Conservation (phyloP, 2,113 vertebrate species). For the Balaenoptera acutorostrata region DNA sequence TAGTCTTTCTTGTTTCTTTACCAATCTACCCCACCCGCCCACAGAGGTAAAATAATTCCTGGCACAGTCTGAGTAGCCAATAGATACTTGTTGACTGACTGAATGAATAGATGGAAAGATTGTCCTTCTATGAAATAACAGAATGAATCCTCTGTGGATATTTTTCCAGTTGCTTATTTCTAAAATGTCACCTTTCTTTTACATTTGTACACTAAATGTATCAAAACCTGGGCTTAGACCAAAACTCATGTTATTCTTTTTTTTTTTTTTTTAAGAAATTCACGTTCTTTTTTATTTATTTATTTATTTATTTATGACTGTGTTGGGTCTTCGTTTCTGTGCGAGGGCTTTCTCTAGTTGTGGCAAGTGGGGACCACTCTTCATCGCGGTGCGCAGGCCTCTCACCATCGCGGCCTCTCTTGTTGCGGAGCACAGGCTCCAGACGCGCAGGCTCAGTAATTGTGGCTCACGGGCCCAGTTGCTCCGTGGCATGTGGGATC, state of each 20-base stretch:
- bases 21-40: neutral
- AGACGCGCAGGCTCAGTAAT: too few relatives aligned
- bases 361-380: too few relatives aligned
- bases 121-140: neutral
- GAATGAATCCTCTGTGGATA: neutral
- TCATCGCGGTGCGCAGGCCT: too few relatives aligned
- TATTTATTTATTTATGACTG: too few relatives aligned
- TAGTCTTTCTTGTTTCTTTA: neutral
- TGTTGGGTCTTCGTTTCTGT: too few relatives aligned
- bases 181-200: neutral
- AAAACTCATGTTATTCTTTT: neutral
- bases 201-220: neutral
- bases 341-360: too few relatives aligned
- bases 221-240: neutral
- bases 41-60: neutral
- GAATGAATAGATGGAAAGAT: neutral
- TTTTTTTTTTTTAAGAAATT: too few relatives aligned
- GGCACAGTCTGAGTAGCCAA: neutral
- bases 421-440: too few relatives aligned
- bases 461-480: too few relatives aligned
- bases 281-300: too few relatives aligned
- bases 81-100: neutral
- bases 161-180: neutral
- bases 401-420: too few relatives aligned
- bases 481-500: too few relatives aligned